Percentiles rank a stretch among this genome's conserved stretches.
Evolutionary conservation across 30 jellyfish, hydroid and myxozoan species (phyloP).

Genomic region (Aurelia aurita complex sp. Pacific): DNA sequence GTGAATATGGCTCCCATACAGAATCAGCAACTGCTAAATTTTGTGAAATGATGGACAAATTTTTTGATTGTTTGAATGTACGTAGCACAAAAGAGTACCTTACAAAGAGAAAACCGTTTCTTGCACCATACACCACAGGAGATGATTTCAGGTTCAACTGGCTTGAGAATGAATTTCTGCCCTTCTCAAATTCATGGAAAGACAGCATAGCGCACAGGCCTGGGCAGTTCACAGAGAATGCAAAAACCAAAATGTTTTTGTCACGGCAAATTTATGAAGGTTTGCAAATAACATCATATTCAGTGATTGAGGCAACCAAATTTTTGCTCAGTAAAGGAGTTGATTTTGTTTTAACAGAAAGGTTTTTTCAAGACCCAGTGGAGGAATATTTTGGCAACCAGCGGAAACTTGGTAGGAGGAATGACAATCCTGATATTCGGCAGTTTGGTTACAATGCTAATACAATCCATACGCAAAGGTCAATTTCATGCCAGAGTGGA

Average conservation of each 20-base stretch:
- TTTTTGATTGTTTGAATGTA: conserved; percentile 54
- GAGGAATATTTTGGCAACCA: no score
- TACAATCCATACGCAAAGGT: no score
- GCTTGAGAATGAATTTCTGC: conserved; percentile 29
- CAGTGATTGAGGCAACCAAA: not conserved
- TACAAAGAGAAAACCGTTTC: conserved; percentile 34
- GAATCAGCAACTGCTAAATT: conserved; percentile 39
- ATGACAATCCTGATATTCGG: not conserved
- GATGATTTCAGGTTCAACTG: conserved; percentile 40
- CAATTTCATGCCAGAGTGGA: not conserved
- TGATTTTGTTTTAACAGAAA: no score
- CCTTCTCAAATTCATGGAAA: conserved; percentile 21
- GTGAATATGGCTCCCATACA: conserved; percentile 25
- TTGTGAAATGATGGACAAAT: conserved; percentile 52
- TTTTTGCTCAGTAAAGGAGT: no score
- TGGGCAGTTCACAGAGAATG: conserved; percentile 36
- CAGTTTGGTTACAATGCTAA: no score
- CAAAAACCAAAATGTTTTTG: conserved; percentile 20
- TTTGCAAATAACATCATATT: not conserved
- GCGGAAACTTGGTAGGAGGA: no score
- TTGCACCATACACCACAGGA: conserved; percentile 16
- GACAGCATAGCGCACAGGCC: conserved; percentile 14
- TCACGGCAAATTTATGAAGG: no score
- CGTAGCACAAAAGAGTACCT: no score
- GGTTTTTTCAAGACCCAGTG: no score